These are phyloP conservation scores for Odontothrips loti DNA, from an alignment of 2,888 invertebrate species.

Conservation along the genomic window DNA sequence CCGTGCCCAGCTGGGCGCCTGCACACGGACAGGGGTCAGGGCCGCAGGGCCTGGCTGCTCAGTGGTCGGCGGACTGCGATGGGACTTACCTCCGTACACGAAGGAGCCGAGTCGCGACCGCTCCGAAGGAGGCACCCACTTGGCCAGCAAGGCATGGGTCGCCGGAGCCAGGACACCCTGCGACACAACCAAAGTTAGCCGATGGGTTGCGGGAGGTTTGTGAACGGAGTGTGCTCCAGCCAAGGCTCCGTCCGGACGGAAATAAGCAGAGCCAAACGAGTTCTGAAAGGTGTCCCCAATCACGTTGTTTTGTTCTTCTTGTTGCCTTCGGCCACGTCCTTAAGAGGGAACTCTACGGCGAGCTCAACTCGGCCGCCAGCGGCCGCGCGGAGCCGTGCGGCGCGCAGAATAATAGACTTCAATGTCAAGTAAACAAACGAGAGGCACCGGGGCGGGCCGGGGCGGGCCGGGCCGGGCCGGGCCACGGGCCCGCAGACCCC, in stretches of 20 bases:
- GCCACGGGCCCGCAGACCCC: too few species aligned
- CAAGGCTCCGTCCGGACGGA: neutral
- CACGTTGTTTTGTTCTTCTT: too few species aligned
- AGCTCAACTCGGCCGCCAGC: too few species aligned
- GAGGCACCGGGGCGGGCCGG: too few species aligned
- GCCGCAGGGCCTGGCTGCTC: too few species aligned
- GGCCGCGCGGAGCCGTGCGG: too few species aligned
- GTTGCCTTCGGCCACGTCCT: too few species aligned
- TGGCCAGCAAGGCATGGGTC: conserved; percentile 46
- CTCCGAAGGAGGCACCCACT: conserved; percentile 44
- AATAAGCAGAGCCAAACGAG: neutral
- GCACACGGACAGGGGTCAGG: neutral
- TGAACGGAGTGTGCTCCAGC: neutral
- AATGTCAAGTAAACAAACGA: too few species aligned
- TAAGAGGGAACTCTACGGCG: too few species aligned
- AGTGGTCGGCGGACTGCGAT: neutral
- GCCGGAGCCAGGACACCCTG: conserved; percentile 44
- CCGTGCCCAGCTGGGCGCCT: conserved; percentile 1
- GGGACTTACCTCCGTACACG: conserved; percentile 41
- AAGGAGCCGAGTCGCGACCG: conserved; percentile 43
- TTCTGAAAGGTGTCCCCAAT: too few species aligned
- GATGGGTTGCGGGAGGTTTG: neutral
- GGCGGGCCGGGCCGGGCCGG: too few species aligned
- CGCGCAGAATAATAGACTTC: too few species aligned
- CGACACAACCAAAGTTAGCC: neutral